Conservation (phyloP, 64 coral and sea anemone genomes). For the Pocillopora damicornis region DNA sequence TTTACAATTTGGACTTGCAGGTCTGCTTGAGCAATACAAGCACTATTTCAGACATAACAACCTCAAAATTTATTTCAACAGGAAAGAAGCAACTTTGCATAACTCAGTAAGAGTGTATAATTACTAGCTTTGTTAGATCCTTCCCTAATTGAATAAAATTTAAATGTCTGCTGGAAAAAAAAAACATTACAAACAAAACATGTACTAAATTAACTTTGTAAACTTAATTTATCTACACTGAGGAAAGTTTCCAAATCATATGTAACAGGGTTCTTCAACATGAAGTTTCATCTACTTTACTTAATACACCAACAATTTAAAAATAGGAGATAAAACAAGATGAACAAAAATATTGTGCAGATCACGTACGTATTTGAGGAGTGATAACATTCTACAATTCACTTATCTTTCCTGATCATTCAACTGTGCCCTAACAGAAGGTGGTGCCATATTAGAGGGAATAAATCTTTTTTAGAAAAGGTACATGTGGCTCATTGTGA, state of each 20-base stretch:
- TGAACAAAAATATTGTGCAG: not conserved
- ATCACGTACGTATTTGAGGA: not conserved
- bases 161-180: not conserved
- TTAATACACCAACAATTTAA: too few species aligned
- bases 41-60: too few species aligned
- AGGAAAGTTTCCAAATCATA: too few species aligned
- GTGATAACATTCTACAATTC: not conserved
- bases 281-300: too few species aligned
- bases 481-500: slow-evolving; percentile 19
- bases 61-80: too few species aligned
- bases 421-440: not conserved
- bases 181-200: not conserved
- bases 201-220: not conserved
- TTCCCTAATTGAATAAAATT: slow-evolving; percentile 4
- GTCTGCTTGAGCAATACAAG: too few species aligned
- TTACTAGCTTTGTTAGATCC: not conserved
- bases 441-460: not conserved
- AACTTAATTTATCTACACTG: too few species aligned
- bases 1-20: too few species aligned
- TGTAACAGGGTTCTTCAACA: too few species aligned
- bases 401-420: not conserved
- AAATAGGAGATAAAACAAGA: too few species aligned
- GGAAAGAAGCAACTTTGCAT: not conserved
- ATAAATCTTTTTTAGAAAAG: slow-evolving; percentile 3
- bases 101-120: not conserved